phyloP scores from a whole-genome alignment of 2,113 vertebrate genomes.

The Australoheros scitulus region DNA sequence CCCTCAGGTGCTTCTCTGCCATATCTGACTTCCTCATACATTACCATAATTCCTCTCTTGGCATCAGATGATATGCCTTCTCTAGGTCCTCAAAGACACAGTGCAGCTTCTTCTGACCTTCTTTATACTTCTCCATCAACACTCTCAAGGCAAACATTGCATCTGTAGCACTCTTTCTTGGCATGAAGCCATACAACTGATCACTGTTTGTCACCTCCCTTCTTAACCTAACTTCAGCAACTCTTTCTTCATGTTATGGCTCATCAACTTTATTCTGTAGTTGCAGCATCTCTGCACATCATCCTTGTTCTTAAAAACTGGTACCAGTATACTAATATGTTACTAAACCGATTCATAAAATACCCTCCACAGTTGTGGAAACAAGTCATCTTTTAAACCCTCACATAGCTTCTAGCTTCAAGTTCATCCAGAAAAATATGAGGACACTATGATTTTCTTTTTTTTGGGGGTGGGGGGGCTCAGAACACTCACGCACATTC shows the following conservation, averaged over 20 bases:
- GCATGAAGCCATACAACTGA: too few relatives aligned
- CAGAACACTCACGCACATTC: not conserved
- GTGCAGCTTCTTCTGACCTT: too few relatives aligned
- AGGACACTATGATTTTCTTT: constrained; percentile 2
- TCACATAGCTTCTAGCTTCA: not conserved
- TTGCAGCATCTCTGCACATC: not conserved
- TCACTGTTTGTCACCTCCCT: not conserved
- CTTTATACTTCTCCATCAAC: too few relatives aligned
- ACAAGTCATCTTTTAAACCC: not conserved
- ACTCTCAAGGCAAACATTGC: too few relatives aligned
- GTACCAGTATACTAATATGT: not conserved
- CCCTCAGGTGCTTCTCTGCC: too few relatives aligned
- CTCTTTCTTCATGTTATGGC: not conserved
- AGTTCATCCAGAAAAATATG: not conserved
- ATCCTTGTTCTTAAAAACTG: not conserved
- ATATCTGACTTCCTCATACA: too few relatives aligned
- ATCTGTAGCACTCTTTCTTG: too few relatives aligned
- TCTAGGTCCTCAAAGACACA: too few relatives aligned
- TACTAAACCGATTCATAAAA: not conserved
- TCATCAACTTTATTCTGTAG: not conserved
- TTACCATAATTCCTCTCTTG: too few relatives aligned
- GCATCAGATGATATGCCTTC: too few relatives aligned
- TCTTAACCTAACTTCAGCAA: not conserved
- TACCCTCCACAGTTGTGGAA: not conserved
- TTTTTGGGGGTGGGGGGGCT: rapidly evolving